A percentile compares a stretch with the other conserved stretches of the same genome.
Evolutionary conservation across 2,797 vertebrate genomes (phyloP).

Genomic region (Mus caroli): DNA sequence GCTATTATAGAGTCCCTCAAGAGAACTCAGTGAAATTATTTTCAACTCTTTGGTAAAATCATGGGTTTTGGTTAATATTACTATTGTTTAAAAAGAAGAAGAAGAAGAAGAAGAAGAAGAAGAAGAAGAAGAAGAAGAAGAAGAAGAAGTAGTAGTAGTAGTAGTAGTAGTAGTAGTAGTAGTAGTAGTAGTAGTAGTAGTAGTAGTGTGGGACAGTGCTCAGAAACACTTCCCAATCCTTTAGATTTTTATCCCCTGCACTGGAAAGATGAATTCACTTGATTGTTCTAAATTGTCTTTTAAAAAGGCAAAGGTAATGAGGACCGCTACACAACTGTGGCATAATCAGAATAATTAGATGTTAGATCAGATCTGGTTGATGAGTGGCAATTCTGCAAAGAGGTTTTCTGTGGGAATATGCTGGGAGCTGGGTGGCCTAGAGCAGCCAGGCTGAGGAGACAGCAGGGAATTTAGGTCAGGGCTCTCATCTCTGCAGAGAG

Average conservation of each 20-base stretch:
- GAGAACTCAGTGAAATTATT: background rate
- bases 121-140: too few species aligned
- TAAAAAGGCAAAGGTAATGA: slow-evolving; percentile 40
- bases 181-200: background rate
- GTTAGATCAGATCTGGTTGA: slow-evolving; percentile 5
- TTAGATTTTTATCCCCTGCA: background rate
- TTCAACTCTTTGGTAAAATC: slow-evolving; percentile 17
- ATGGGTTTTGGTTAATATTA: background rate
- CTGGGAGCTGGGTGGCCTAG: background rate
- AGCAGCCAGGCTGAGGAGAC: background rate
- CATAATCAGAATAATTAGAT: slow-evolving; percentile 65
- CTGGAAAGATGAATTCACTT: slow-evolving; percentile 13
- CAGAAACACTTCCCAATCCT: background rate
- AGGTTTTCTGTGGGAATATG: background rate
- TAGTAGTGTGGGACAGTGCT: background rate
- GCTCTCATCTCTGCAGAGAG: background rate
- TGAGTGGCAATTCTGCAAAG: slow-evolving; percentile 26
- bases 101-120: background rate
- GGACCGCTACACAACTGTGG: background rate
- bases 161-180: background rate
- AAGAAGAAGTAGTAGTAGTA: too few species aligned
- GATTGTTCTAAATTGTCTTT: slow-evolving; percentile 45
- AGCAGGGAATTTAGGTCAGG: background rate
- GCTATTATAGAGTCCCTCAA: background rate
- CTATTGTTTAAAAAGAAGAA: background rate